Percentiles rank a stretch among this genome's conserved stretches.
phyloP scores from a whole-genome alignment of 2,113 vertebrate genomes.

The Nesoenas mayeri region DNA sequence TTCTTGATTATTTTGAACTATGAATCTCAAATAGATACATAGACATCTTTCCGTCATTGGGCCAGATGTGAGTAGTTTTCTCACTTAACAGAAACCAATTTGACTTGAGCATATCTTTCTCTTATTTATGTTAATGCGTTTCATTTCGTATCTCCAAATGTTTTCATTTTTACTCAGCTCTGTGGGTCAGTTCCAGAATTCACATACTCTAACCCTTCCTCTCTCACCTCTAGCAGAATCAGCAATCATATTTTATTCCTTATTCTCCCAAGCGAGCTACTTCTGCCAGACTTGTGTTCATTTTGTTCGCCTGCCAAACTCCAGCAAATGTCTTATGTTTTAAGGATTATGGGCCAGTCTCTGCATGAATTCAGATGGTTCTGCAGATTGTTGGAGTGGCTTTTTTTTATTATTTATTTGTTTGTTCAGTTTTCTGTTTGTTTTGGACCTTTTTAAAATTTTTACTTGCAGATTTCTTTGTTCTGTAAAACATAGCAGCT shows the following conservation, averaged over 20 bases:
- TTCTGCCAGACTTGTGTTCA: slow-evolving; percentile 46
- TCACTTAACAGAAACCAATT: neutral
- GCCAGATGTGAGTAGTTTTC: neutral
- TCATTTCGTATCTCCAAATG: slow-evolving; percentile 10
- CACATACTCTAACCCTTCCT: neutral
- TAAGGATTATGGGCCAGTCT: neutral
- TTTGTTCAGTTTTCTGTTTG: neutral
- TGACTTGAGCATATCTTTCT: neutral
- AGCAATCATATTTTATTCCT: slow-evolving; percentile 19
- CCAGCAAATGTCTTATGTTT: slow-evolving; percentile 46
- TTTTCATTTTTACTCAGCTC: neutral
- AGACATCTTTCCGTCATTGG: neutral
- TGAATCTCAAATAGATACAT: neutral
- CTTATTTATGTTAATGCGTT: slow-evolving; percentile 7
- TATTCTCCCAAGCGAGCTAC: neutral
- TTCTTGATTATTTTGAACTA: neutral
- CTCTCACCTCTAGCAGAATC: slow-evolving; percentile 21
- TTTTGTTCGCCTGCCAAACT: slow-evolving; percentile 31
- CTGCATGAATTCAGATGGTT: neutral
- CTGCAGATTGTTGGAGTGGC: neutral
- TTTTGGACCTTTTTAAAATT: neutral
- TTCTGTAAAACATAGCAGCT: neutral
- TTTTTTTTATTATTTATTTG: neutral
- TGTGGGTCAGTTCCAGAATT: slow-evolving; percentile 20
- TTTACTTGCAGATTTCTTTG: neutral